A percentile compares a stretch with the other conserved stretches of the same genome.
Evolutionary conservation across 2,797 vertebrate species (phyloP).

Genomic region (Gallinago solitaria): DNA sequence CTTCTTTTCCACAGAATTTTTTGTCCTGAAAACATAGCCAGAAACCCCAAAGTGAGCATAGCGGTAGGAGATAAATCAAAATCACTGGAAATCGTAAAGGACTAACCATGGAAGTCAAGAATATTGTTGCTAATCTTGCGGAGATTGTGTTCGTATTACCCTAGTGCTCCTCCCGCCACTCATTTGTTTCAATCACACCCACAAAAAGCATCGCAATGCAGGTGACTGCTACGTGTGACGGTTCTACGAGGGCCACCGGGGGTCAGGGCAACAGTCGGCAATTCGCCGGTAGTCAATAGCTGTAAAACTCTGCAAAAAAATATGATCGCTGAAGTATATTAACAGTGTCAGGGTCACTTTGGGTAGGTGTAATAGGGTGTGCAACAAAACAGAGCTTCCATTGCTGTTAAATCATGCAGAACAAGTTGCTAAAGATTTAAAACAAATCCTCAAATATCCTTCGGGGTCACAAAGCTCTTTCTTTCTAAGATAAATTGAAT

Average conservation of each 20-base stretch:
- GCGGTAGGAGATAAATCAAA: conserved; percentile 4
- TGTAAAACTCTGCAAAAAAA: conserved; percentile 31
- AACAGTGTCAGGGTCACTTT: conserved; percentile 38
- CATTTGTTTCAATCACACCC: conserved; percentile 63
- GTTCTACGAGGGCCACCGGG: neutral
- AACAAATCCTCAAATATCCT: conserved; percentile 48
- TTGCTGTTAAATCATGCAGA: conserved; percentile 32
- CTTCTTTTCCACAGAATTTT: conserved; percentile 52
- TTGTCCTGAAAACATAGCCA: conserved; percentile 54
- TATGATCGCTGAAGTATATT: conserved; percentile 22
- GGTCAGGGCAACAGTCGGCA: conserved; percentile 21
- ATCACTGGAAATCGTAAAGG: neutral
- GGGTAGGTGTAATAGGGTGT: conserved; percentile 31
- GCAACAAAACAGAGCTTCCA: conserved; percentile 35
- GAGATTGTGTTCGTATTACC: conserved; percentile 37
- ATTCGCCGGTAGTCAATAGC: neutral
- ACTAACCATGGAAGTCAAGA: neutral
- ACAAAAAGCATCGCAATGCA: conserved; percentile 46
- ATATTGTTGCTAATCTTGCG: conserved; percentile 30
- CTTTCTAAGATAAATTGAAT: conserved; percentile 55
- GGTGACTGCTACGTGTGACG: conserved; percentile 38
- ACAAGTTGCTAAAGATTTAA: conserved; percentile 53
- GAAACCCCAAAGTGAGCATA: conserved; percentile 17
- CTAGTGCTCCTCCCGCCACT: conserved; percentile 46
- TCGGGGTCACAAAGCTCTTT: conserved; percentile 41